Base-by-base conservation (phyloP, 1,140 invertebrate species). In the Melanaphis sacchari region DNA sequence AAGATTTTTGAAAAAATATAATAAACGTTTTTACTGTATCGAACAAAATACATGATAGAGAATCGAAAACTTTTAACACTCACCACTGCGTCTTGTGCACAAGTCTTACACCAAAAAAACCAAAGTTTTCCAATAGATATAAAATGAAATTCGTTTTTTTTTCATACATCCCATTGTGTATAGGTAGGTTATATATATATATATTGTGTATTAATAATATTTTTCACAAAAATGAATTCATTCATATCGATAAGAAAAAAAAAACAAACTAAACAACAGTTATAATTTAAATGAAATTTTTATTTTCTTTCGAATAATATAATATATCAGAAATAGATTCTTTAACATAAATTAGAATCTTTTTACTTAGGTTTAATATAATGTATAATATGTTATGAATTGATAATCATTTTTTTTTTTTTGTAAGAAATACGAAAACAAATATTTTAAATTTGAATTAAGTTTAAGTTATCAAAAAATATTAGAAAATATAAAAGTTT, bases 61-160 rank as follows among this genome's bases (percentile, higher is more conserved):
- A 88, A 88, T 88, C 43, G 7, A 59, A 90, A 90, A 90, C 88
- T 59, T 90, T 90, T 41, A 90, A 22, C 36, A 59, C 88, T 90
- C 88, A 40, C 38, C 38, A 40, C 38, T 8, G 36, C 24, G 15
- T 26, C 49, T 22, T 38, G 5, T 40, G 18, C 36, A 31, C 49
- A 40, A 43, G 88, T 90, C 59, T 90, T 31, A 40, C n/a, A 15
- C 15, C 26, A 40, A 52, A 59, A 90, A 46, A 88, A 21, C n/a
- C 21, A 49, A 49, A 90, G 88, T 90, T 90, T 90, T 40, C 38
- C 49, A 59, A 90, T 90, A 41, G 36, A 90, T 90, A 90, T 38
- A 24, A 89, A 54, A 54, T 24, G 7, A 90, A 38, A 54, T 31
- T 90, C 88, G 88, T 52, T 59, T 54, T 26, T 54, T 26, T 22